Evolutionary conservation across 1,140 invertebrate genomes (phyloP).

Genomic region (Anoplophora glabripennis): DNA sequence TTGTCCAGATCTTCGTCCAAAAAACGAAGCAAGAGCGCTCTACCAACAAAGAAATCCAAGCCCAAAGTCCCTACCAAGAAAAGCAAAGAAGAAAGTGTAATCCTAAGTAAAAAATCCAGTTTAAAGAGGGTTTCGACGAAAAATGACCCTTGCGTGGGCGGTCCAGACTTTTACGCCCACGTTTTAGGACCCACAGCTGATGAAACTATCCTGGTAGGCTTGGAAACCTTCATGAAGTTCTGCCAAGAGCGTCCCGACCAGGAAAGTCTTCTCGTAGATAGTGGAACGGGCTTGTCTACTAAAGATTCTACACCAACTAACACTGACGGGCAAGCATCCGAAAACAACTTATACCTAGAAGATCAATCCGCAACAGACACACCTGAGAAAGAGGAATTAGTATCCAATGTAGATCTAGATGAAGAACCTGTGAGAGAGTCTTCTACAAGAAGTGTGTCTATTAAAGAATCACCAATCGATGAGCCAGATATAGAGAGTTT

Average conservation of each 20-base stretch:
- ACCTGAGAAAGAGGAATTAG: background rate
- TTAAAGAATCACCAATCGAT: background rate
- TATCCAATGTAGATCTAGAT: background rate
- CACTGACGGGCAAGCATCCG: background rate
- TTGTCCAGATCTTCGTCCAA: too few species aligned
- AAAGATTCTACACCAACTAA: too few species aligned
- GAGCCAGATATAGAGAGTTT: background rate
- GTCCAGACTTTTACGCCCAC: conserved; percentile 30
- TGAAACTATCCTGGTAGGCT: conserved; percentile 35
- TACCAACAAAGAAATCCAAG: too few species aligned
- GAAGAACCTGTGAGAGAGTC: background rate
- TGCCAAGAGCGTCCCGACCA: too few species aligned
- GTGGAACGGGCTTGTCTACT: too few species aligned
- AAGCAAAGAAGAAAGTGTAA: too few species aligned
- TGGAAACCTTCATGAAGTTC: conserved; percentile 7
- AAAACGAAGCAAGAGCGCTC: too few species aligned
- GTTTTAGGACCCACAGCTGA: conserved; percentile 37
- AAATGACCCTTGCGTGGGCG: too few species aligned
- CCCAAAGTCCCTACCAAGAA: too few species aligned
- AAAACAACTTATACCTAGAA: background rate
- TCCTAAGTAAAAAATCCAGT: too few species aligned
- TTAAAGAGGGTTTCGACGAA: too few species aligned
- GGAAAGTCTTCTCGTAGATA: too few species aligned
- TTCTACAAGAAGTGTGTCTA: background rate
- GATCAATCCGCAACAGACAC: background rate